Conservation (phyloP, 1,140 invertebrate genomes). For the Pygmarrhopalites habei region DNA sequence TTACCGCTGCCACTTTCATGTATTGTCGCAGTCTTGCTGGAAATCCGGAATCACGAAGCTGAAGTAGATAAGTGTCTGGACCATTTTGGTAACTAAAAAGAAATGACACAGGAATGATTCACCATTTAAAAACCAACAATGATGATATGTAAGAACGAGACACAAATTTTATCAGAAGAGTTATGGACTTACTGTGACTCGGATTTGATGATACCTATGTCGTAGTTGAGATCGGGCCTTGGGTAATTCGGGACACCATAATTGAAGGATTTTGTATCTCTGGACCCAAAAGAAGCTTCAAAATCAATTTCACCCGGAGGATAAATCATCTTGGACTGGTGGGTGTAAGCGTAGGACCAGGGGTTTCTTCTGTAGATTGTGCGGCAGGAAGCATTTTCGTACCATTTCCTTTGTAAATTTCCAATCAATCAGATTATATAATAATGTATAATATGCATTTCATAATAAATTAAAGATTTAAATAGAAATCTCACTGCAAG, state of each 20-base stretch:
- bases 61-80: conserved; percentile 89
- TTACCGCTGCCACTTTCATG: conserved; percentile 81
- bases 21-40: conserved; percentile 82
- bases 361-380: conserved; percentile 74
- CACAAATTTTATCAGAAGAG: not conserved
- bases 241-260: conserved; percentile 61
- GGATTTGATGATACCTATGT: conserved; percentile 67
- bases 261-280: conserved; percentile 46
- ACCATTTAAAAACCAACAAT: not conserved
- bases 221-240: conserved; percentile 63
- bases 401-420: conserved; percentile 63
- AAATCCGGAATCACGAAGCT: conserved; percentile 85
- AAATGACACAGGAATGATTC: not conserved
- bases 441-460: not conserved
- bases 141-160: too few relatives aligned
- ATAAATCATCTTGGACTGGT: conserved; percentile 90
- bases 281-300: conserved; percentile 48
- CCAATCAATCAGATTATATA: not conserved
- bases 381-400: conserved; percentile 75
- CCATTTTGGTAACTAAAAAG: conserved; percentile 77
- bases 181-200: conserved; percentile 72
- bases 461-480: not conserved
- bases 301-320: conserved; percentile 69
- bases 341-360: conserved; percentile 68
- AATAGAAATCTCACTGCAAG: not conserved